These are phyloP conservation scores for Zaprionus davidi DNA, from an alignment of 1,140 invertebrate species.

Conservation along the genomic window DNA sequence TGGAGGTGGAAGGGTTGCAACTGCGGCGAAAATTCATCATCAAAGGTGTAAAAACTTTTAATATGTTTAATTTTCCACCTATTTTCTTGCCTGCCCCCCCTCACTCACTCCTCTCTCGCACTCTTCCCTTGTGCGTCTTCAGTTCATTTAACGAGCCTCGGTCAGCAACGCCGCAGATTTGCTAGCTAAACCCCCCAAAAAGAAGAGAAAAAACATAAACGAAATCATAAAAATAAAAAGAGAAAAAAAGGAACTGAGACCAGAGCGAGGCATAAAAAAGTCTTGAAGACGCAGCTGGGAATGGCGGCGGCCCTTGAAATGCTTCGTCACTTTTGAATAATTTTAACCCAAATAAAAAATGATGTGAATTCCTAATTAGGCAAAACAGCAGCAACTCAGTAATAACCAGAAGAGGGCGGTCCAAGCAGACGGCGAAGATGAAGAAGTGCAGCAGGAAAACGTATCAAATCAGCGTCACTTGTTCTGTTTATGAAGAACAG, in stretches of 20 bases:
- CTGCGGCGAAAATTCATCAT: slow-evolving; percentile 71
- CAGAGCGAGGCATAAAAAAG: slow-evolving; percentile 35
- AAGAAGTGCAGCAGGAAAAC: slow-evolving; percentile 41
- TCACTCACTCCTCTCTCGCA: not conserved
- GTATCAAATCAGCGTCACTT: slow-evolving; percentile 69
- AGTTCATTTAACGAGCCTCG: slow-evolving; percentile 43
- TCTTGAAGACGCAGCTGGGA: slow-evolving; percentile 54
- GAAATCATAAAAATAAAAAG: slow-evolving; percentile 28
- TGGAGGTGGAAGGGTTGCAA: slow-evolving; percentile 58
- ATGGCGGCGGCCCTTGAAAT: slow-evolving; percentile 43
- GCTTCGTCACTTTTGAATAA: slow-evolving; percentile 80
- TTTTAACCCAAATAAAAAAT: slow-evolving; percentile 84
- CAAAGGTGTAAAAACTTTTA: slow-evolving; percentile 84
- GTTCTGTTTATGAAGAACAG: slow-evolving; percentile 40
- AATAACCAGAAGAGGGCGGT: slow-evolving; percentile 4
- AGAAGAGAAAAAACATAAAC: slow-evolving; percentile 15
- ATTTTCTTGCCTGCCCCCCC: slow-evolving; percentile 32
- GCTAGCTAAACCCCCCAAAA: slow-evolving; percentile 25
- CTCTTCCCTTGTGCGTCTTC: slow-evolving; percentile 6
- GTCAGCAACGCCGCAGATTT: slow-evolving; percentile 38
- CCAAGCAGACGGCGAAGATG: not conserved
- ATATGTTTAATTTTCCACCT: slow-evolving; percentile 83
- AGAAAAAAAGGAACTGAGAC: slow-evolving; percentile 9
- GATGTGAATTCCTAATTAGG: slow-evolving; percentile 84
- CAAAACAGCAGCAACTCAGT: slow-evolving; percentile 42